These are phyloP conservation scores for Bradypodion ventrale DNA, from an alignment of 2,797 vertebrate genomes.

Conservation along the genomic window DNA sequence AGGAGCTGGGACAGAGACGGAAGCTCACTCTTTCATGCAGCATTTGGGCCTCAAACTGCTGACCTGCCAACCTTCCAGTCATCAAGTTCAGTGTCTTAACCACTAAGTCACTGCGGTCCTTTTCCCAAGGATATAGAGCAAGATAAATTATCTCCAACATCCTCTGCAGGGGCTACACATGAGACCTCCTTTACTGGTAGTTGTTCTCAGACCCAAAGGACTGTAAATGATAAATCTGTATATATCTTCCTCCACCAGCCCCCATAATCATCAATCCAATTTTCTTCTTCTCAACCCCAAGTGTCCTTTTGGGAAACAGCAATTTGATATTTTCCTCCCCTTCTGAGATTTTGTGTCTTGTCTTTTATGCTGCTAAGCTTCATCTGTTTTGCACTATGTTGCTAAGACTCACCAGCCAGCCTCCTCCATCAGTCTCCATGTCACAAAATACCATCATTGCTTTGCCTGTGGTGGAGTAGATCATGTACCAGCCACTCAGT, in stretches of 20 bases:
- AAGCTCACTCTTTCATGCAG: too few species aligned
- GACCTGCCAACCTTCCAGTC: too few species aligned
- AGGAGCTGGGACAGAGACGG: too few species aligned
- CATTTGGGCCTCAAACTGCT: too few species aligned
- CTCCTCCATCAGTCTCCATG: conserved; percentile 50
- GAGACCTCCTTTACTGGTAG: too few species aligned
- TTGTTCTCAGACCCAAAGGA: neutral
- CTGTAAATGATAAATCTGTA: neutral
- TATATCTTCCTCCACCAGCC: neutral
- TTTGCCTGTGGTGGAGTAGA: conserved; percentile 34
- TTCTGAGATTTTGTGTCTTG: neutral
- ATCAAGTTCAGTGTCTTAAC: too few species aligned
- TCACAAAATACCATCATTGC: conserved; percentile 39
- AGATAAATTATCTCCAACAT: too few species aligned
- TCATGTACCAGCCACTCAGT: conserved; percentile 53
- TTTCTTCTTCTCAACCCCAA: neutral
- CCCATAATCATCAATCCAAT: neutral
- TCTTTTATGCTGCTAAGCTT: neutral
- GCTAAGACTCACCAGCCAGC: conserved; percentile 43
- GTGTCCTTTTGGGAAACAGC: neutral
- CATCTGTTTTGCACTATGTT: neutral
- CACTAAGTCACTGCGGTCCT: too few species aligned
- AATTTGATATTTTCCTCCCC: neutral
- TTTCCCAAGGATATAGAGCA: too few species aligned
- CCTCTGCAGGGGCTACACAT: neutral